These are phyloP conservation scores for Galago senegalensis DNA, from an alignment of 2,797 vertebrate genomes.

Conservation along the genomic window DNA sequence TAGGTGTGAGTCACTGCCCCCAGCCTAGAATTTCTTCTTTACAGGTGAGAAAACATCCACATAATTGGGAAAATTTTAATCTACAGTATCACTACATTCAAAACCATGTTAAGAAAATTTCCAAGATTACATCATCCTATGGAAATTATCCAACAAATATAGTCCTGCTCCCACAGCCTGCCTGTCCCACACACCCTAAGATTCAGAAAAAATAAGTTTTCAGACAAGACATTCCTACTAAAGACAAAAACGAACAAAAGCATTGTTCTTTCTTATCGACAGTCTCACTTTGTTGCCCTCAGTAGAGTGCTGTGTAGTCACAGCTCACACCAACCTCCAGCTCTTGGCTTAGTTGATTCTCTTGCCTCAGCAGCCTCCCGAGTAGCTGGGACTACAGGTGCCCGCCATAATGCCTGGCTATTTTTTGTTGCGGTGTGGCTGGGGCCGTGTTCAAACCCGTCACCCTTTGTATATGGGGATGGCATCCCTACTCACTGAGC, in stretches of 20 bases:
- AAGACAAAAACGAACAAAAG: slow-evolving; percentile 29
- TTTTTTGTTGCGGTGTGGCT: too few relatives aligned
- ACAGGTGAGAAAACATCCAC: background rate
- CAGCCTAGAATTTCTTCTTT: background rate
- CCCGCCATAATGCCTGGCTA: too few relatives aligned
- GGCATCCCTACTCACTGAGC: too few relatives aligned
- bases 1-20: too few relatives aligned
- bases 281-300: too few relatives aligned
- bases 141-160: slow-evolving; percentile 52
- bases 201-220: slow-evolving; percentile 42
- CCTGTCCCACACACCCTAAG: background rate
- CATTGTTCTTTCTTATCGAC: background rate
- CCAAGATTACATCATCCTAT: background rate
- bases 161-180: background rate
- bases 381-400: too few relatives aligned
- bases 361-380: too few relatives aligned
- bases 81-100: background rate
- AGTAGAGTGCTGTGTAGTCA: too few relatives aligned
- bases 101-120: background rate
- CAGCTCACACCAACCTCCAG: too few relatives aligned
- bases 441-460: too few relatives aligned
- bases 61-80: slow-evolving; percentile 34
- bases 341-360: too few relatives aligned
- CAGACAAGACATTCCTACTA: background rate
- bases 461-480: too few relatives aligned